A percentile compares a stretch with the other conserved stretches of the same genome.
phyloP scores from a whole-genome alignment of 2,797 vertebrate genomes.

The Macrochelys suwanniensis region DNA sequence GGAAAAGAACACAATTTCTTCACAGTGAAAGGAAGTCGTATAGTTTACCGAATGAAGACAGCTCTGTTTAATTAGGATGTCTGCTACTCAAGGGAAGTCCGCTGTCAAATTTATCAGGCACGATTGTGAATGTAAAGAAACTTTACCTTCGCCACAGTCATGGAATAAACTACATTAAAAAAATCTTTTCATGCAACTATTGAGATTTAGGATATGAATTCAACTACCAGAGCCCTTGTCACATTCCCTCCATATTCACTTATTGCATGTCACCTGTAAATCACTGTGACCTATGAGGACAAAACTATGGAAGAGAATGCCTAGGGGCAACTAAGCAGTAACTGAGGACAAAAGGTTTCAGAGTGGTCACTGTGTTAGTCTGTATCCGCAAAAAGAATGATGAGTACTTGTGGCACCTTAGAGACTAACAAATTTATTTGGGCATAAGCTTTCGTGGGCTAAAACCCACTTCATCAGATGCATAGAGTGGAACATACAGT shows the following conservation, averaged over 20 bases:
- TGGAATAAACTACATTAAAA: background rate
- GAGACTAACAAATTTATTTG: too few relatives aligned
- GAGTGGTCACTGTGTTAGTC: too few relatives aligned
- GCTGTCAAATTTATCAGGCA: background rate
- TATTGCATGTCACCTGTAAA: background rate
- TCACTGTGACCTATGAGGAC: background rate
- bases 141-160: background rate
- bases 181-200: too few relatives aligned
- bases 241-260: background rate
- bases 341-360: background rate
- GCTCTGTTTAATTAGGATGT: background rate
- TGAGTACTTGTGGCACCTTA: too few relatives aligned
- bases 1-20: background rate
- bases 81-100: background rate
- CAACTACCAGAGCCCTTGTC: too few relatives aligned
- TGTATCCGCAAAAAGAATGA: too few relatives aligned
- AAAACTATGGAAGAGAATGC: background rate
- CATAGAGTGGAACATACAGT: too few relatives aligned
- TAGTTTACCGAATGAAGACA: background rate
- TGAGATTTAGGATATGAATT: too few relatives aligned
- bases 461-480: too few relatives aligned
- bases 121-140: background rate
- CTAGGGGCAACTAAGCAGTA: background rate
- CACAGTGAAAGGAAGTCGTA: accelerated
- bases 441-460: too few relatives aligned